Conservation (phyloP, 2,888 invertebrate genomes). For the Sturmia bella region DNA sequence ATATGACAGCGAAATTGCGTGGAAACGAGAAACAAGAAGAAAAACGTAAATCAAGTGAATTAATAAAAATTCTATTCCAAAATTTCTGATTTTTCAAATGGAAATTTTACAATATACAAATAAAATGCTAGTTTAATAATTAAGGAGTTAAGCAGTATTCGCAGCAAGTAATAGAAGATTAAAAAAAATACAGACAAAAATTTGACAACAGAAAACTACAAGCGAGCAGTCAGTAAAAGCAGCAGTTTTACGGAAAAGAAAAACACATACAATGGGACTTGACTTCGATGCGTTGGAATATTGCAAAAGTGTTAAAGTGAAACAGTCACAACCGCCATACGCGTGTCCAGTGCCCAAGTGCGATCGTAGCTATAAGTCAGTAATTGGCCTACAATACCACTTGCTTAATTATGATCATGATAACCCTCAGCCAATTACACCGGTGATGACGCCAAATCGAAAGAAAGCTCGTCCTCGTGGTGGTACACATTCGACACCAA, state of each 20-base stretch:
- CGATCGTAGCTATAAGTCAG: conserved; percentile 92
- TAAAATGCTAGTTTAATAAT: conserved; percentile 65
- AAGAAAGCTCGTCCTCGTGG: conserved; percentile 84
- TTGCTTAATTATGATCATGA: conserved; percentile 93
- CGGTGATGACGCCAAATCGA: conserved; percentile 84
- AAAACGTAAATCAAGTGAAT: conserved; percentile 72
- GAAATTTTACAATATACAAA: conserved; percentile 43
- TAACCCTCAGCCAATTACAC: conserved; percentile 86
- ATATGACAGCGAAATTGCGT: conserved; percentile 73
- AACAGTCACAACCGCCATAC: conserved; percentile 89
- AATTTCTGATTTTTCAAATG: conserved; percentile 59
- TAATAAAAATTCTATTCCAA: conserved; percentile 63
- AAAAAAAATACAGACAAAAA: conserved; percentile 46
- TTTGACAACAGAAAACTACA: conserved; percentile 67
- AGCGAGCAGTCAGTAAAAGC: conserved; percentile 66
- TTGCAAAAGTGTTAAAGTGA: conserved; percentile 88
- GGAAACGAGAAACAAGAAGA: conserved; percentile 71
- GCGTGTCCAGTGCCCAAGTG: conserved; percentile 93
- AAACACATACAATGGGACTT: conserved; percentile 85
- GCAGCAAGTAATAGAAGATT: conserved; percentile 39
- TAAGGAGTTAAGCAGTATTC: conserved; percentile 46
- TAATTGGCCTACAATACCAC: conserved; percentile 93
- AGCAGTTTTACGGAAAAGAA: conserved; percentile 69
- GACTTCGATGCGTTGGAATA: conserved; percentile 94
- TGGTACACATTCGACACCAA: conserved; percentile 82